Base-by-base conservation (phyloP, 2,888 invertebrate genomes). In the Temnothorax ravouxi region DNA sequence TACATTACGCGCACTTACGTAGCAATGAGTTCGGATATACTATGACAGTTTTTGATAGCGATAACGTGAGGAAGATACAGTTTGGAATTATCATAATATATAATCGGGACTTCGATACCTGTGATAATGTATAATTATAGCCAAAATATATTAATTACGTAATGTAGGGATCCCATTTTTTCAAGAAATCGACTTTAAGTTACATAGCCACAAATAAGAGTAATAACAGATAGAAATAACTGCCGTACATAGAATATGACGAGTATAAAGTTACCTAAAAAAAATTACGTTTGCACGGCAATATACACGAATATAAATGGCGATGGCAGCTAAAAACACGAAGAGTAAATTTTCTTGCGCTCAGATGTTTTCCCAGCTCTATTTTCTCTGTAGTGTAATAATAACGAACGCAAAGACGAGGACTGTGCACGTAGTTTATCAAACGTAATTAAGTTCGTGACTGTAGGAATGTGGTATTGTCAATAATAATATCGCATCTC, bases 381-480 rank as follows among this genome's bases (percentile, higher is more conserved):
- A n/a, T 29, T 67, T 21, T 59, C 11, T 29, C n/a, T 13, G 44
- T 21, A 47, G 8, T 6, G 67, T 4, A 79, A 79, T 67, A 79
- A 59, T 13, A 34, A 34, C 38, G n/a, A 69, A 38, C 18, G 67
- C 13, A 29, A 18, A 21, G 21, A 3, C 25, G 1, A 2, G 13
- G 8, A 69, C 34, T n/a, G 59, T 25, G 21, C 56, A 38, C 15
- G 56, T 47, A 80, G 25, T 71, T 71, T 61, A 50, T 80, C 59
- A 71, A 71, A 69, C n/a, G 4, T 80, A 71, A 80, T 69, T 59
- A 80, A 80, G 50, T 38, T 71, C 71, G 59, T 59, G 69, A 38
- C 59, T n/a, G 25, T 13, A 18, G 11, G 9, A 61, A 80, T 50
- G 38, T 21, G 18, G 47, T 50, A 47, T 38, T 79, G 59, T 79